Evolutionary conservation across 2,797 vertebrate genomes (phyloP).

Genomic region (Sparidentex hasta): DNA sequence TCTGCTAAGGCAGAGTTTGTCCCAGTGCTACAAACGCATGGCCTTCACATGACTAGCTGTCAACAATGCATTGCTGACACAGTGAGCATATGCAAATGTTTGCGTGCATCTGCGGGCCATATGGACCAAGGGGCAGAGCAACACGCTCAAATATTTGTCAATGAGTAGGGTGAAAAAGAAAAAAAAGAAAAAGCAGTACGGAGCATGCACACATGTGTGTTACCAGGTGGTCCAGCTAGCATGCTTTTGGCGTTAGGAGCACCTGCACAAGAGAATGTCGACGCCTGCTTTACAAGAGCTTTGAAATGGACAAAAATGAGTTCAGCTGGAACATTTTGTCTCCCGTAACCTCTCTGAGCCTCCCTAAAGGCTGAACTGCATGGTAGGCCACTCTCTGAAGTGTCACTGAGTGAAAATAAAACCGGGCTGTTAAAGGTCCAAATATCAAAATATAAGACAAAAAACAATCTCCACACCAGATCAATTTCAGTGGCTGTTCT

Average conservation of each 20-base stretch:
- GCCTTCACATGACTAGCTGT: conserved; percentile 17
- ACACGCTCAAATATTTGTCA: conserved; percentile 20
- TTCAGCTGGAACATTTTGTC: not conserved
- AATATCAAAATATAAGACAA: not conserved
- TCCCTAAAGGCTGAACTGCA: not conserved
- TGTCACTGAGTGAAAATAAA: no score
- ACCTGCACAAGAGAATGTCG: conserved; percentile 10
- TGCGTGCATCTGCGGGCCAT: conserved; percentile 40
- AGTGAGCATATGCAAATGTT: not conserved
- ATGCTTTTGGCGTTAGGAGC: not conserved
- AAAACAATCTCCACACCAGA: not conserved
- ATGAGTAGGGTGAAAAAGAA: not conserved
- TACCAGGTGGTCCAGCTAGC: conserved; percentile 25
- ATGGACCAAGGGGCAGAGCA: conserved; percentile 12
- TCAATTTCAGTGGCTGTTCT: not conserved
- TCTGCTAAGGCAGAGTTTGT: not conserved
- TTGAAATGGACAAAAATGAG: not conserved
- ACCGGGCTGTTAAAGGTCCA: not conserved
- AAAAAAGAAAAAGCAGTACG: not conserved
- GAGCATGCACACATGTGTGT: not conserved
- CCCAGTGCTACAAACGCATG: not conserved
- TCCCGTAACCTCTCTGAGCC: not conserved
- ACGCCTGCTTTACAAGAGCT: not conserved
- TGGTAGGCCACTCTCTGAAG: not conserved
- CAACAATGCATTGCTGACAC: not conserved